Evolutionary conservation across 2,113 vertebrate species (phyloP).

Genomic region (Nibea coibor): DNA sequence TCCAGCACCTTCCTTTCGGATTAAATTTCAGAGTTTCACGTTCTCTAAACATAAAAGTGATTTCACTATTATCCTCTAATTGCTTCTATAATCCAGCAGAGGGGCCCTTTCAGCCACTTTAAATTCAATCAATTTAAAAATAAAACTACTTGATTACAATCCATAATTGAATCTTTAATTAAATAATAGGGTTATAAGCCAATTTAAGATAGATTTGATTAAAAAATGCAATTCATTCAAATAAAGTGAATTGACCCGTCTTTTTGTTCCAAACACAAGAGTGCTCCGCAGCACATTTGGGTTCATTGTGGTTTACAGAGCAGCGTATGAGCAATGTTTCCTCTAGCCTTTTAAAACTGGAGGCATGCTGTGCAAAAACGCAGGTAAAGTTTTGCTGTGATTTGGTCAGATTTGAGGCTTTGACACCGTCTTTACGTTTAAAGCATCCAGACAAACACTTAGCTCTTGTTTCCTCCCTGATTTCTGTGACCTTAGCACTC

Average conservation of each 20-base stretch:
- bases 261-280: neutral
- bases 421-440: constrained; percentile 1
- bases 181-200: constrained; percentile 12
- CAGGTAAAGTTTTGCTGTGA: neutral
- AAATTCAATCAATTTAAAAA: constrained; percentile 32
- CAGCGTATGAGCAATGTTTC: neutral
- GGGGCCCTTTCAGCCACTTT: constrained; percentile 28
- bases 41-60: constrained; percentile 8
- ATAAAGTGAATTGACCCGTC: constrained; percentile 6
- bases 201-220: constrained; percentile 10
- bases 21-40: neutral
- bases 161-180: neutral
- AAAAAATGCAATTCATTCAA: constrained; percentile 1
- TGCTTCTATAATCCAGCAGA: constrained; percentile 9
- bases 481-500: constrained; percentile 40
- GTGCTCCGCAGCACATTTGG: neutral
- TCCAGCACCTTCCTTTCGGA: neutral
- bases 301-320: neutral
- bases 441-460: constrained; percentile 15
- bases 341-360: neutral
- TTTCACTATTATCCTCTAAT: constrained; percentile 14
- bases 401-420: neutral
- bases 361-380: neutral
- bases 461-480: constrained; percentile 3
- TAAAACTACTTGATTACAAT: constrained; percentile 40